Conservation (phyloP, 2,797 vertebrate genomes). For the Sarcoramphus papa region DNA sequence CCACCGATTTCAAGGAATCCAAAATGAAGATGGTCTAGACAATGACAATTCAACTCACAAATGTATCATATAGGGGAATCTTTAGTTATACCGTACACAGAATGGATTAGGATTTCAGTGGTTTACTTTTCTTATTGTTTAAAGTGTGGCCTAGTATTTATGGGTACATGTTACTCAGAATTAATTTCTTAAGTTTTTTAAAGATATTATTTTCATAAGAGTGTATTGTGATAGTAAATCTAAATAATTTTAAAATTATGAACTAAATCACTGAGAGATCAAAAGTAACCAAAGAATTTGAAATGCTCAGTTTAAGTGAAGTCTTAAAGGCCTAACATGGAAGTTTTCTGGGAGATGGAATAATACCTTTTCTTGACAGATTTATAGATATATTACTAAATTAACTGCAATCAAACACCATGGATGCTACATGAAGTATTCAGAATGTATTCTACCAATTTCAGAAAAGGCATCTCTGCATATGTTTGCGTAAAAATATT, state of each 20-base stretch:
- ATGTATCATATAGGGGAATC: not conserved
- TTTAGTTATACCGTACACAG: not conserved
- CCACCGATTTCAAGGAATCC: not conserved
- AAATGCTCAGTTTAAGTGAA: not conserved
- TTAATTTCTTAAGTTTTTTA: not conserved
- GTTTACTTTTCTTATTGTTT: not conserved
- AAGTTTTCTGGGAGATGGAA: not conserved
- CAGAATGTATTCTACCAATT: not conserved
- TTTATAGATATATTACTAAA: not conserved
- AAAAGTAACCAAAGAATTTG: not conserved
- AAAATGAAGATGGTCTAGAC: not conserved
- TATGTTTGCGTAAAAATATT: not conserved
- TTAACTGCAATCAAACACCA: not conserved
- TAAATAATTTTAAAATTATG: not conserved
- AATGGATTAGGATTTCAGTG: not conserved
- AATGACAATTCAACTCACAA: not conserved
- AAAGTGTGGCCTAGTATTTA: not conserved
- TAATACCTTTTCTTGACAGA: not conserved
- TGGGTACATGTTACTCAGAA: not conserved
- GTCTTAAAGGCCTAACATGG: not conserved
- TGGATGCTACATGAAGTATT: not conserved
- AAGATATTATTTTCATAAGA: not conserved
- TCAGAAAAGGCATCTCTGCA: not conserved
- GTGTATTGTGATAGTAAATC: not conserved
- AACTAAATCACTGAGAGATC: not conserved